Base-by-base conservation (phyloP, 2,113 vertebrate species). In the Stomatorhinus ivindoensis region DNA sequence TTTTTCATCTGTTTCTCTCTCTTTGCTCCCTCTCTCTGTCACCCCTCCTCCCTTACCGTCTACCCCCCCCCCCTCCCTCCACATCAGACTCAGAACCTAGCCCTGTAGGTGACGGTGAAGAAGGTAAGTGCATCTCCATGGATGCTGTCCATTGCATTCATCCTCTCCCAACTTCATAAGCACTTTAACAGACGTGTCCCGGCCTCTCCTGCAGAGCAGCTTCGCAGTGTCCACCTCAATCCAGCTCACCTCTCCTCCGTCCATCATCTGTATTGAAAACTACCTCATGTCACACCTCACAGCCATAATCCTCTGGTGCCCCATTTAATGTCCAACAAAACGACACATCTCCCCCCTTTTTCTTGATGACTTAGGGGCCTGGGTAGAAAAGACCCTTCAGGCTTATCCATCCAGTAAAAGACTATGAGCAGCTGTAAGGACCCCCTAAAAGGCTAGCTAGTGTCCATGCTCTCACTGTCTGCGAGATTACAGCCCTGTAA, bases 121-220 rank as follows among this genome's bases (percentile, higher is more conserved):
- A 96, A 97, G 97, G 97, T 98, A 97, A 98, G 97, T 93, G 89
- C 46, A 53, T 69, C 58, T 3, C 88, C 89, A 50, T 86, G 87
- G 8, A 17, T 42, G 86, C 35, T 87, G 13, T 53, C 39, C 35
- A 65, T 31, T 17, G 69, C 5, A 55, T 84, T 31, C 31, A 69
- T 19, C 88, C 44, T 85, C 46, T 31, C 80, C 80, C 48, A 88
- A 15, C 55, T 15, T 89, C 39, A 35, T 39, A n/a, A 31, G 13
- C 50, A 51, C 50, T 51, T 53, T 87, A 53, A 55, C 69, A 88
- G 69, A 88, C 6, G 27, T 42, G 48, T 31, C 39, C 21, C 73
- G 15, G 7, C 7, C 48, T 13, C 27, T 24, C 88, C 31, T 5
- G 19, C 44, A 48, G 44, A 88, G 87, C 11, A n/a, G 48, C 46